phyloP scores from a whole-genome alignment of 2,113 vertebrate species.

The Damaliscus lunatus region DNA sequence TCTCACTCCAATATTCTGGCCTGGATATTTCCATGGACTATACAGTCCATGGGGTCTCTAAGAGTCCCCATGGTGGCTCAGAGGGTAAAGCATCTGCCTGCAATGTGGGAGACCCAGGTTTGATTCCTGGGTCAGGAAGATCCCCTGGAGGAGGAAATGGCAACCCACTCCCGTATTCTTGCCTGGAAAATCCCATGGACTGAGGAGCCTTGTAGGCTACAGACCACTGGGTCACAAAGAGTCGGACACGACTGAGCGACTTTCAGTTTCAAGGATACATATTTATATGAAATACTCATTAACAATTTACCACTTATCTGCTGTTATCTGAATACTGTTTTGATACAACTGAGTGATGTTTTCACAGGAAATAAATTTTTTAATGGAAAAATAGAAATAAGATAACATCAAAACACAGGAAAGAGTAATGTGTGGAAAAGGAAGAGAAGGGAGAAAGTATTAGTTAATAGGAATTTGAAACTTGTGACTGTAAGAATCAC shows the following conservation, averaged over 20 bases:
- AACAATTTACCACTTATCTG: neutral
- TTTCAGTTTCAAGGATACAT: neutral
- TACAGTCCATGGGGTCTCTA: too few species aligned
- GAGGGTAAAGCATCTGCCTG: too few species aligned
- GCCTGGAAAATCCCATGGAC: neutral
- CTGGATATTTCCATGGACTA: too few species aligned
- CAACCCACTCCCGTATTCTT: neutral
- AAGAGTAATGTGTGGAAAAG: neutral
- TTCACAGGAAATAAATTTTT: neutral
- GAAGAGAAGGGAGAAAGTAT: neutral
- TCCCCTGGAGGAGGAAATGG: too few species aligned
- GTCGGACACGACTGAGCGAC: rapidly evolving
- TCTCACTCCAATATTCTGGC: too few species aligned
- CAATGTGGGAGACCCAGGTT: too few species aligned
- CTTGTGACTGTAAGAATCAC: neutral
- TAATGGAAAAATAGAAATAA: neutral
- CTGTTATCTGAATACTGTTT: neutral
- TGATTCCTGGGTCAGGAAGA: too few species aligned
- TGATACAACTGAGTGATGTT: neutral
- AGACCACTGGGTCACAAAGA: neutral
- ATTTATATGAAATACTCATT: neutral
- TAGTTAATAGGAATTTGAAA: neutral
- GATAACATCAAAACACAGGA: neutral
- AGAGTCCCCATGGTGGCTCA: too few species aligned
- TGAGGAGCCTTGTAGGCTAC: neutral